phyloP scores from a whole-genome alignment of 2,888 invertebrate genomes.

The Chrysolina oricalcia region DNA sequence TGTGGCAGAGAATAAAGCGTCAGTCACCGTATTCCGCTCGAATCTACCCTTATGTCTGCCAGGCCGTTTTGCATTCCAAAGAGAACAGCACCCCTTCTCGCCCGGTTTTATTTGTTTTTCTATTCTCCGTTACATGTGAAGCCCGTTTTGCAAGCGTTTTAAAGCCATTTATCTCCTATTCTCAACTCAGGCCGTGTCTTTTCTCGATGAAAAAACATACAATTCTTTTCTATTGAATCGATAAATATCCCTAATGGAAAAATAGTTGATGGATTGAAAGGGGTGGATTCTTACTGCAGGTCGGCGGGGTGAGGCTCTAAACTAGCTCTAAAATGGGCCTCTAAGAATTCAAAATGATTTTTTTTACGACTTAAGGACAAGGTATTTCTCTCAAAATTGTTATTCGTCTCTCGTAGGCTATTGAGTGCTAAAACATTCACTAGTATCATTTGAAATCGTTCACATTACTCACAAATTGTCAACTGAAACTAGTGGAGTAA shows the following conservation, averaged over 20 bases:
- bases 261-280: slow-evolving; percentile 42
- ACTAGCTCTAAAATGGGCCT: not conserved
- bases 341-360: not conserved
- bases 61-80: slow-evolving; percentile 56
- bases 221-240: slow-evolving; percentile 46
- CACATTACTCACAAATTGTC: too few species aligned
- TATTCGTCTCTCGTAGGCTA: too few species aligned
- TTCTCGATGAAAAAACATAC: slow-evolving; percentile 43
- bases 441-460: too few species aligned
- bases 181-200: slow-evolving; percentile 52
- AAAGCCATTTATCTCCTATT: slow-evolving; percentile 58
- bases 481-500: too few species aligned
- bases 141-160: slow-evolving; percentile 58
- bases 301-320: not conserved
- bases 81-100: slow-evolving; percentile 49
- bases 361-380: too few species aligned
- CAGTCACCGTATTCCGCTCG: slow-evolving; percentile 8
- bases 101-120: slow-evolving; percentile 59
- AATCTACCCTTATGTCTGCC: slow-evolving; percentile 30
- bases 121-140: slow-evolving; percentile 58
- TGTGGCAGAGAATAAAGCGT: slow-evolving; percentile 8
- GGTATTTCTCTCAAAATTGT: too few species aligned
- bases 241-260: slow-evolving; percentile 52
- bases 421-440: too few species aligned
- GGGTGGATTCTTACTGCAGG: slow-evolving; percentile 34